These are phyloP conservation scores for Sipha flava DNA, from an alignment of 1,140 invertebrate species.

Conservation along the genomic window DNA sequence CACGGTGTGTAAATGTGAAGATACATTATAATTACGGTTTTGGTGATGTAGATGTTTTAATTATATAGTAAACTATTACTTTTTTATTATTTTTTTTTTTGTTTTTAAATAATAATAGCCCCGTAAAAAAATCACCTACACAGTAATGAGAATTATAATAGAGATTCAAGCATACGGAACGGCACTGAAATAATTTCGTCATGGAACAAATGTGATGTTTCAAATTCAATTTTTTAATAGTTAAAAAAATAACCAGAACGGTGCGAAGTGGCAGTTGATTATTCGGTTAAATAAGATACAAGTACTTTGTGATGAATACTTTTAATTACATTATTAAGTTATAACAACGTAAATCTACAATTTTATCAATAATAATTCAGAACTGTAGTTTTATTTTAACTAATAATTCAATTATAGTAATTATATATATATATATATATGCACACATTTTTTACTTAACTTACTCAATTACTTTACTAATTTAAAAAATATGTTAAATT, in stretches of 20 bases:
- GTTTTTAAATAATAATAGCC: neutral
- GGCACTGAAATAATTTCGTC: neutral
- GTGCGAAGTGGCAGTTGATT: neutral
- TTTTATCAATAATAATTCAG: too few species aligned
- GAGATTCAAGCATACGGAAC: neutral
- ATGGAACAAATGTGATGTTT: slow-evolving; percentile 9
- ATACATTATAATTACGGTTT: neutral
- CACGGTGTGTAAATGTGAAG: neutral
- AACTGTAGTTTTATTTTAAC: too few species aligned
- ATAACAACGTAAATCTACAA: too few species aligned
- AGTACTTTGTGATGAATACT: too few species aligned
- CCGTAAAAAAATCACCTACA: neutral
- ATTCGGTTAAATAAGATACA: neutral
- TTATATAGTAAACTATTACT: neutral
- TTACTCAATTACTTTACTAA: too few species aligned
- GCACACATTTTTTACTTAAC: too few species aligned
- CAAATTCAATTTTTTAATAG: neutral
- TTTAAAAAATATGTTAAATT: too few species aligned
- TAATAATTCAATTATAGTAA: too few species aligned
- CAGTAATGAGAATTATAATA: neutral
- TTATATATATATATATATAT: too few species aligned
- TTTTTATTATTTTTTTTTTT: neutral
- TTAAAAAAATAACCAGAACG: neutral
- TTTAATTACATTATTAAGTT: too few species aligned
- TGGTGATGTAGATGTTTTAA: neutral